Conservation (phyloP, 2,113 vertebrate species). For the Crotalus tigris region DNA sequence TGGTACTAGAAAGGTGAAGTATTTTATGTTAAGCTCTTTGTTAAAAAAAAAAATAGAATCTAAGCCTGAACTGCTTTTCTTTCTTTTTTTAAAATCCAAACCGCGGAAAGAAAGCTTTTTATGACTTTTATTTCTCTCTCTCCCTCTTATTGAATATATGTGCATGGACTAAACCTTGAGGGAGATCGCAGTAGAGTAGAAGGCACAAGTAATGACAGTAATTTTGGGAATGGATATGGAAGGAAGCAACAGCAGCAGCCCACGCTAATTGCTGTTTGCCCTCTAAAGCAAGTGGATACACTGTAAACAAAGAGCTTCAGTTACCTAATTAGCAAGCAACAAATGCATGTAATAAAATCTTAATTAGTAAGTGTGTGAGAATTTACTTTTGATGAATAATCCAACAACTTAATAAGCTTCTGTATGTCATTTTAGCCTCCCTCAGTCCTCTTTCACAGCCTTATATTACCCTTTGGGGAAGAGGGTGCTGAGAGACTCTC, state of each 20-base stretch:
- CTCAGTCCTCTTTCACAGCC: conserved; percentile 24
- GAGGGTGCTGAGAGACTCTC: neutral
- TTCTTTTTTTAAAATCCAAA: neutral
- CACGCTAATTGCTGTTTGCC: conserved; percentile 14
- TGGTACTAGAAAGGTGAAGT: neutral
- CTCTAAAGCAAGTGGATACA: conserved; percentile 36
- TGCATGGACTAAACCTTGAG: conserved; percentile 16
- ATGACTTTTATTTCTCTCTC: neutral
- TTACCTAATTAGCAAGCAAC: conserved; percentile 51
- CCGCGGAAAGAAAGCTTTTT: conserved; percentile 28
- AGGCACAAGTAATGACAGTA: conserved; percentile 31
- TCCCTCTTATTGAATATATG: neutral
- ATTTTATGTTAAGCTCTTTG: neutral
- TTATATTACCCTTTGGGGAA: neutral
- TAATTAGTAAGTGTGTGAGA: conserved; percentile 46
- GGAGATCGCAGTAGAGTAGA: neutral
- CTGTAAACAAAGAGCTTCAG: conserved; percentile 44
- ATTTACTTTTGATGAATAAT: conserved; percentile 51
- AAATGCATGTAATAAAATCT: conserved; percentile 49
- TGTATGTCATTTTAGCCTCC: neutral
- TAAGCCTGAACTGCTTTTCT: neutral
- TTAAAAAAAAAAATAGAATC: neutral
- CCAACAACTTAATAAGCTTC: conserved; percentile 38
- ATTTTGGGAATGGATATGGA: conserved; percentile 43
- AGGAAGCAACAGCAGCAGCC: neutral